phyloP scores from a whole-genome alignment of 2,888 invertebrate species.

The Pterostichus niger region DNA sequence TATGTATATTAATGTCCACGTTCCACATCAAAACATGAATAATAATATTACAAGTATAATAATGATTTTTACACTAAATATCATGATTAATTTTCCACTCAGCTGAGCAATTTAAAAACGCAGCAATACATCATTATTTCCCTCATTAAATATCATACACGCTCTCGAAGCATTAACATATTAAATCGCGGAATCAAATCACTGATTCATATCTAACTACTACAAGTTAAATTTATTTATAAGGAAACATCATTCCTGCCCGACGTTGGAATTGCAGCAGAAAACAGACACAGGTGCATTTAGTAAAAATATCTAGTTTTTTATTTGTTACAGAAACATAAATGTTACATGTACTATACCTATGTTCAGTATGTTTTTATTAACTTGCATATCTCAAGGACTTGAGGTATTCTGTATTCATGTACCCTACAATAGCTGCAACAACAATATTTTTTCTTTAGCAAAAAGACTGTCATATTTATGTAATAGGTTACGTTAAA shows the following conservation, averaged over 20 bases:
- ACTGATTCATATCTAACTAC: constrained; percentile 13
- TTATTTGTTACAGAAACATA: background rate
- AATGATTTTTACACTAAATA: constrained; percentile 35
- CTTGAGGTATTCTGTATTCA: too few species aligned
- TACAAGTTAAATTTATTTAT: background rate
- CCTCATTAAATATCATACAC: constrained; percentile 31
- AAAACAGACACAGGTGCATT: constrained; percentile 32
- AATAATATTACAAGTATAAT: constrained; percentile 43
- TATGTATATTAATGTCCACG: constrained; percentile 27
- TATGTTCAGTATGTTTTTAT: too few species aligned
- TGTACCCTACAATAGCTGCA: too few species aligned
- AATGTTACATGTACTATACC: too few species aligned
- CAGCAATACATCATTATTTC: constrained; percentile 30
- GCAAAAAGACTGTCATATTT: too few species aligned
- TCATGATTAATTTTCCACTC: constrained; percentile 33
- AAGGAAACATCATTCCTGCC: background rate
- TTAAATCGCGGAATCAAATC: constrained; percentile 13
- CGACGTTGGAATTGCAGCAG: background rate
- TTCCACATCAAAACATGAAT: constrained; percentile 28
- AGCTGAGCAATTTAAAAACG: constrained; percentile 40
- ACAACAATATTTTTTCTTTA: too few species aligned
- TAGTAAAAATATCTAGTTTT: background rate
- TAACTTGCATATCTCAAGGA: too few species aligned
- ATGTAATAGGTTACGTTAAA: too few species aligned
- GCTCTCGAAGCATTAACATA: constrained; percentile 25